These are phyloP conservation scores for Pelochelys cantorii DNA, from an alignment of 2,797 vertebrate genomes.

Conservation along the genomic window DNA sequence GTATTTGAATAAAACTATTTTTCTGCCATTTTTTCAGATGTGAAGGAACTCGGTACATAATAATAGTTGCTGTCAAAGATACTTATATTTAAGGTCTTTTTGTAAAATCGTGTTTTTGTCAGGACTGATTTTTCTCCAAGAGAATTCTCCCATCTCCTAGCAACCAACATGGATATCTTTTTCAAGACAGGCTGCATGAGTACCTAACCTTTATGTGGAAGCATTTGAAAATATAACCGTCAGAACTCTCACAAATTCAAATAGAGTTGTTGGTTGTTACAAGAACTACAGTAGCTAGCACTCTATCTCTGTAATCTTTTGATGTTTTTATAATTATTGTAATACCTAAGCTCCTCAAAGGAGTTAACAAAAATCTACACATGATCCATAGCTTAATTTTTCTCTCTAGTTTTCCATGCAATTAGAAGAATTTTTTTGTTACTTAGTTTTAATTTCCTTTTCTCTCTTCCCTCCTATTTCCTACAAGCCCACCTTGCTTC, in stretches of 20 bases:
- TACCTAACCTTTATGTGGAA: slow-evolving; percentile 75
- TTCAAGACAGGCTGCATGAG: slow-evolving; percentile 73
- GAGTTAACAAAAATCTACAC: slow-evolving; percentile 24
- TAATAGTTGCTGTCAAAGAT: slow-evolving; percentile 84
- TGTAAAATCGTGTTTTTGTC: slow-evolving; percentile 72
- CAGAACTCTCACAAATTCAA: slow-evolving; percentile 73
- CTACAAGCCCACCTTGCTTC: neutral
- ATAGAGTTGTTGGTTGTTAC: slow-evolving; percentile 70
- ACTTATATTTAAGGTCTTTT: slow-evolving; percentile 85
- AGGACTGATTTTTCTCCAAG: slow-evolving; percentile 79
- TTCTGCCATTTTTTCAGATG: slow-evolving; percentile 81
- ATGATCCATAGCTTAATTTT: slow-evolving; percentile 7
- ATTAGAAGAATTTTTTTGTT: neutral
- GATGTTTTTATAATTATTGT: slow-evolving; percentile 46
- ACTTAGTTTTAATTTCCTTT: neutral
- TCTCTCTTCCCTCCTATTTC: neutral
- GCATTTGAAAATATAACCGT: slow-evolving; percentile 78
- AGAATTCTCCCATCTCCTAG: slow-evolving; percentile 82
- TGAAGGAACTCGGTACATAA: slow-evolving; percentile 78
- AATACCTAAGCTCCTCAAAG: neutral
- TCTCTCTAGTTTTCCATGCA: neutral
- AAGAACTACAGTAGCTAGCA: slow-evolving; percentile 53
- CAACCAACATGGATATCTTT: slow-evolving; percentile 82
- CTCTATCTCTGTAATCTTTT: slow-evolving; percentile 43
- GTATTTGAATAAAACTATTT: slow-evolving; percentile 79